Evolutionary conservation across 64 coral and sea anemone genomes (phyloP), one percentile per base, ranked within the genome.

Genomic region (Cladopsammia gracilis): DNA sequence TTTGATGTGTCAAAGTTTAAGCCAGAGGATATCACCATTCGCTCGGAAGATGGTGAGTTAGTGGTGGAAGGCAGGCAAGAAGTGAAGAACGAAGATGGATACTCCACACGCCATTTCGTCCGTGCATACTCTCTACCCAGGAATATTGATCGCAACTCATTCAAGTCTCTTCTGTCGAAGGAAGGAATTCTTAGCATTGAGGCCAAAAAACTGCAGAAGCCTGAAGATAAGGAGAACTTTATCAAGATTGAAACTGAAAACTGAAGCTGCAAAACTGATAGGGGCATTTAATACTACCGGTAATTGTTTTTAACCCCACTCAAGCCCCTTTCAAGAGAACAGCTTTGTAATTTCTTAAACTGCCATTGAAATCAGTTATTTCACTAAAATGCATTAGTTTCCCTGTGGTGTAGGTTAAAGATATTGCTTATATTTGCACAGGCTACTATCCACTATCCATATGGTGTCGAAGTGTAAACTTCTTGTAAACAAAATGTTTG

Each of bases 1-100:
- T 84, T 84, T 84, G 62, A 84, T 66, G 80, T 84, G 60, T 68
- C 45, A 64, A 84, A 51, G 20, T 84, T 84, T 44, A 84, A 84
- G 61, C 80, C 80, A 84, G 80, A 84, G 46, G 80, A 84, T 2
- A 84, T 84, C 44, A 84, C 80, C 20, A 84, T 84, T 51, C 80
- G 62, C 80, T 84, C 80, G 23, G 80, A 84, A 45, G 62, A 84
- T 84, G 80, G 80, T 6, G 80, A 84, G 34, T 68, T 84, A 10
- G 44, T 84, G 18, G 80, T 84, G 61, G 58, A 84, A 47, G 80
- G 80, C 7, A 84, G 68, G 60, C 80, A 84, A 11, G 80, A 84
- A 16, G 80, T 14, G 9, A 68, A 68, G 62, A 84, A n/a, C n/a
- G 46, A 84, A 6, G 80, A 84, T 4, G 62, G 45, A 10, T 84